phyloP scores from a whole-genome alignment of 1,140 invertebrate species.

The Bombus turneri region DNA sequence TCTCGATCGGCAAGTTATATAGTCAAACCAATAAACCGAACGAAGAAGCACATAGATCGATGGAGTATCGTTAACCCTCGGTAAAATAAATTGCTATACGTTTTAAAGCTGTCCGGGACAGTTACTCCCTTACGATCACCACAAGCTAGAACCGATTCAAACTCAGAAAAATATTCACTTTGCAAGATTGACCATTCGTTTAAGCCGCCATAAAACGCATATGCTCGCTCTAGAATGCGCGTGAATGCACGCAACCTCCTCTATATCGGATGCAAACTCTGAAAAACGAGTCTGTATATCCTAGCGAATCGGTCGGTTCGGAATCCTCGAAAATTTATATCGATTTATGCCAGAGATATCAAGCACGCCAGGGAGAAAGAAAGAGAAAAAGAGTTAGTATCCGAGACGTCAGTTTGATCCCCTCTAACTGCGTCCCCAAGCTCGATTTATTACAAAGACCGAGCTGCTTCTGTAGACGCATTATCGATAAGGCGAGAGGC shows the following conservation, averaged over 20 bases:
- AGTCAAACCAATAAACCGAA: neutral
- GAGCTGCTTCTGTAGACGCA: constrained; percentile 48
- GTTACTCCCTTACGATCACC: neutral
- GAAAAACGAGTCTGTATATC: constrained; percentile 54
- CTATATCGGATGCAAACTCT: constrained; percentile 11
- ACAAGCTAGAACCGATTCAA: neutral
- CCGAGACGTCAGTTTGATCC: constrained; percentile 61
- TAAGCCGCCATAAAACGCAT: constrained; percentile 47
- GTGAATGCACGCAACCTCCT: neutral
- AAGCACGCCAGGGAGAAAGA: neutral
- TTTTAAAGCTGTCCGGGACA: neutral
- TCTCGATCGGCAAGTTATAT: neutral
- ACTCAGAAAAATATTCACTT: constrained; percentile 50
- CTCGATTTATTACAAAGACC: constrained; percentile 66
- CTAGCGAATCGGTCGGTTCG: constrained; percentile 28
- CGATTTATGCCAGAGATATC: constrained; percentile 57
- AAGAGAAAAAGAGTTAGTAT: constrained; percentile 29
- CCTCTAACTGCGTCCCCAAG: constrained; percentile 61
- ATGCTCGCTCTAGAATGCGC: constrained; percentile 1
- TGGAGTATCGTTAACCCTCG: neutral
- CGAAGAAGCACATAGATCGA: neutral
- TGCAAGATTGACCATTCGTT: constrained; percentile 52
- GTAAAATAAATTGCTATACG: constrained; percentile 16
- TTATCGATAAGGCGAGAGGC: constrained; percentile 64
- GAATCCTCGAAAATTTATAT: constrained; percentile 66